phyloP scores from a whole-genome alignment of 1,140 invertebrate species.

The Bombus affinis region DNA sequence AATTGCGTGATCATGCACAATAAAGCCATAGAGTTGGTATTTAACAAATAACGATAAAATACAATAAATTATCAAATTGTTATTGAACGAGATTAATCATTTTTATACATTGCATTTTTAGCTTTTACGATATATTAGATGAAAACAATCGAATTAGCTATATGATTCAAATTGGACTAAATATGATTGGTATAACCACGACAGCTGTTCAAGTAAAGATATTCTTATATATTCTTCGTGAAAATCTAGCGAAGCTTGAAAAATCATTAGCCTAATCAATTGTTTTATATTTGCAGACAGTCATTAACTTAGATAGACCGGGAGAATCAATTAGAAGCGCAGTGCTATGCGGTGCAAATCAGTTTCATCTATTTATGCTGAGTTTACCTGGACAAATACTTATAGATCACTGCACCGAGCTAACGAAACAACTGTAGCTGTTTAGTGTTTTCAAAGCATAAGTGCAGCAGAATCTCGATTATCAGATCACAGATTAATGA shows the following conservation, averaged over 20 bases:
- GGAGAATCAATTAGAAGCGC: neutral
- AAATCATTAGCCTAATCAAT: neutral
- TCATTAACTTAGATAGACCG: neutral
- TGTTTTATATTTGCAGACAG: neutral
- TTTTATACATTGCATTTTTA: neutral
- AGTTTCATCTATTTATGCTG: neutral
- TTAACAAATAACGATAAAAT: neutral
- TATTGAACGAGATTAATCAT: neutral
- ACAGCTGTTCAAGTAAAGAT: conserved; percentile 3
- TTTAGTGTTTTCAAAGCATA: neutral
- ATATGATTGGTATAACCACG: neutral
- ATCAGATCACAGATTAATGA: neutral
- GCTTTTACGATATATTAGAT: neutral
- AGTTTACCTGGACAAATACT: conserved; percentile 2
- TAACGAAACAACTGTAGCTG: neutral
- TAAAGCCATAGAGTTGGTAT: neutral
- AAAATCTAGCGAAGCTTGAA: neutral
- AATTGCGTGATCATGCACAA: neutral
- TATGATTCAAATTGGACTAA: neutral
- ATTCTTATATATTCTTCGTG: neutral
- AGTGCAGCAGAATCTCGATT: neutral
- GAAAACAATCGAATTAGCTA: neutral
- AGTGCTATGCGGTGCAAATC: neutral
- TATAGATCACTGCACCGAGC: neutral
- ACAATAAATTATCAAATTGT: neutral